phyloP scores from a whole-genome alignment of 2,797 vertebrate species.

The Argyrosomus regius region DNA sequence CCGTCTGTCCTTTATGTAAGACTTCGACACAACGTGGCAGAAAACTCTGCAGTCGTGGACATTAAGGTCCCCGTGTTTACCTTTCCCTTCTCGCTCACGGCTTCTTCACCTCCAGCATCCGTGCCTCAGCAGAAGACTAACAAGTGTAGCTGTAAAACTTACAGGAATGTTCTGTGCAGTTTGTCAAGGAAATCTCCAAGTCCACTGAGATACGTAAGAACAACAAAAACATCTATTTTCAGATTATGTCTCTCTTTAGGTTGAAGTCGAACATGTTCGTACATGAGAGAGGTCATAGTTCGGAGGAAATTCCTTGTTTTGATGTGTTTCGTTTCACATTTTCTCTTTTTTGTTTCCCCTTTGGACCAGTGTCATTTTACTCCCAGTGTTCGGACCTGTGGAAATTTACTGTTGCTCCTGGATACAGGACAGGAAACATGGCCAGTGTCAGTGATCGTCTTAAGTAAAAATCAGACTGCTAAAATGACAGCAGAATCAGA shows the following conservation, averaged over 20 bases:
- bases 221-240: not conserved
- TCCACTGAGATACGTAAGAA: constrained; percentile 1
- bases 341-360: not conserved
- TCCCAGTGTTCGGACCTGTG: constrained; percentile 29
- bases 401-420: constrained; percentile 1
- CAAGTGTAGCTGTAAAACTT: constrained; percentile 20
- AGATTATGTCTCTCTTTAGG: constrained; percentile 17
- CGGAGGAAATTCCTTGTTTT: constrained; percentile 13
- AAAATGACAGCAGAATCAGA: constrained; percentile 30
- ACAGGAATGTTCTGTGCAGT: constrained; percentile 67
- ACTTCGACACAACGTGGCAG: constrained; percentile 42
- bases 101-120: constrained; percentile 12
- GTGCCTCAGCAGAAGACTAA: constrained; percentile 9
- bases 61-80: constrained; percentile 21
- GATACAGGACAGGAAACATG: not conserved
- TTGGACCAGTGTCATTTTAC: not conserved
- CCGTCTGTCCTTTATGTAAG: constrained; percentile 54
- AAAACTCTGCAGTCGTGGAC: constrained; percentile 17
- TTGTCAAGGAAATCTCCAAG: constrained; percentile 18
- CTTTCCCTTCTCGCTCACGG: constrained; percentile 9
- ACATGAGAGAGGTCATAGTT: not conserved
- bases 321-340: constrained; percentile 31
- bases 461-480: constrained; percentile 22
- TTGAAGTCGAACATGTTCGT: not conserved
- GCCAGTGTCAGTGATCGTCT: constrained; percentile 10